Evolutionary conservation across 2,888 invertebrate genomes (phyloP), one percentile per base, ranked within the genome.

Genomic region (Linnaemya tessellans): DNA sequence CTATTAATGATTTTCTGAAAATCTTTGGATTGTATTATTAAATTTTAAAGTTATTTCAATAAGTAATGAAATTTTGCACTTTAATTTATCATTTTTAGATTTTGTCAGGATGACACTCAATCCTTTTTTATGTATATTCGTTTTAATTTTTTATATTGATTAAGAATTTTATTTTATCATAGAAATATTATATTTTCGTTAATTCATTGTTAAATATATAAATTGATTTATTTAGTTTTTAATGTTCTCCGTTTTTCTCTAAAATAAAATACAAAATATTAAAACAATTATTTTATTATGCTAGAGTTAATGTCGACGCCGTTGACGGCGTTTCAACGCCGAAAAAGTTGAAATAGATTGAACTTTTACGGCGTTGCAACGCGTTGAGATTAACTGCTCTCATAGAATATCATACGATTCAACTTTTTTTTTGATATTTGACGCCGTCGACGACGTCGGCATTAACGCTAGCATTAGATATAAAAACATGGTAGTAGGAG

Each of bases 11-110:
- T 30, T 38, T 38, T 9, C 18, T n/a, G 8, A 35, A 3, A 60
- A 60, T 60, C 38, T 60, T 60, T 60, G 60, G 38, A 35, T 60
- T 56, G 20, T 9, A 1, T 51, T 51, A 20, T 51, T 51, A 20
- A 51, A 20, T 51, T 51, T 38, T 7, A 1, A 38, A 38, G 1
- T 20, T 20, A 51, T n/a, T 56, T n/a, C 4, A 4, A 1, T 30
- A 8, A 10, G 8, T 35, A 18, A 35, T 35, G 7, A 38, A 60
- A 38, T 18, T 60, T 35, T 60, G 5, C 18, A 38, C 35, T 35
- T 35, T 8, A 56, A 7, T 1, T 30, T 15, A 25, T 30, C 25
- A 15, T 30, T 56, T 56, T 25, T 15, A 15, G 54, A 20, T 51
- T 0, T 18, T 20, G 51, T 20, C 9, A 20, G 9, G 7, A 49